Base-by-base conservation (phyloP, 92 coral and sea anemone genomes). In the Palythoa grandiflora region DNA sequence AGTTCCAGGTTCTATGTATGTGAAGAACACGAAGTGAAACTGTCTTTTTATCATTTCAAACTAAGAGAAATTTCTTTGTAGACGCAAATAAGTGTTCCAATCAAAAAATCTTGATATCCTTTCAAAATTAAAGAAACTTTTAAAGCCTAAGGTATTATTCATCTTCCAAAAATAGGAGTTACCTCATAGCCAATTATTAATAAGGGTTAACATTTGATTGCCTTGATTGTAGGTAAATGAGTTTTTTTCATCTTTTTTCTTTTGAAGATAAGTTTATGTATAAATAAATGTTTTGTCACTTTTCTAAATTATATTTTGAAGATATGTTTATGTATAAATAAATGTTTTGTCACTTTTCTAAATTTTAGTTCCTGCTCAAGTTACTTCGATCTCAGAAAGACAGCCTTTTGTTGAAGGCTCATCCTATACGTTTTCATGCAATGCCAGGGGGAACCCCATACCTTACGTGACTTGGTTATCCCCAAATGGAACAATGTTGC, bases 381-480 rank as follows among this genome's bases (percentile, higher is more conserved):
- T 90, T 11, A 53, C 83, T 36, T 65, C 73, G 39, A 80, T 90
- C 65, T 87, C 90, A 38, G 93, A 73, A 3, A 87, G 87, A 73
- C 83, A 90, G 71, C 88, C 93, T 5, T 90, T 79, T 47, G 76
- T 90, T 51, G 84, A 87, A 79, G 88, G 93, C 6, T 57, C 72
- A 1, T 80, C 88, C 35, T 83, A 79, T 7, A 90, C 93, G 38
- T 78, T 90, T 5, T 57, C 93, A 7, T 90, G 93, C 48, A 21
- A 36, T 9, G 93, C 75, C 5, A 90, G 87, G 77, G 93, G 90
- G 5, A 73, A 87, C 84, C 93, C 93, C 9, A 9, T 66, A 2
- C 93, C 93, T 0, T 78, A 80, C 19, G 93, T 90, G 75, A 73
- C 84, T 9, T 90, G 93, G 93, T 5, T 57, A 1, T 74, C 93